Conservation (phyloP, 2,888 invertebrate species). For the Galeopsomyia nigrocyanea region DNA sequence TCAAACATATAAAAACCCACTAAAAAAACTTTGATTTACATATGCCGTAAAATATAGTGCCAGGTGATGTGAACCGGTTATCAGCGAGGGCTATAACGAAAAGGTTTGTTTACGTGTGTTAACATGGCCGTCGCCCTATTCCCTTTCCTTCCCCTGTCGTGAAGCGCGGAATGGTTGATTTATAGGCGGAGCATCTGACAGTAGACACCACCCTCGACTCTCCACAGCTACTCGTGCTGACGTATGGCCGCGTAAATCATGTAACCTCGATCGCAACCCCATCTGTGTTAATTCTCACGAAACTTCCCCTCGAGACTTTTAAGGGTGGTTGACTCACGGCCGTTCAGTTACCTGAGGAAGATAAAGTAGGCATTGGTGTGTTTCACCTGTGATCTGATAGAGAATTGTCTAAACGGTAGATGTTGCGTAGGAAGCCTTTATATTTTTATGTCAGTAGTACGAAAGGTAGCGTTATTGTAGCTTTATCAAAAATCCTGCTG, state of each 20-base stretch:
- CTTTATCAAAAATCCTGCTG: no score
- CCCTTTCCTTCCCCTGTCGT: conserved; percentile 53
- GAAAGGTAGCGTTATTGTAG: no score
- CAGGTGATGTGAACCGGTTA: conserved; percentile 45
- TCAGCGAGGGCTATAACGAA: conserved; percentile 26
- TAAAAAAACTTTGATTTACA: no score
- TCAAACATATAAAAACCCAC: no score
- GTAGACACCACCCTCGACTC: conserved; percentile 62
- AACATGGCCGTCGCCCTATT: conserved; percentile 66
- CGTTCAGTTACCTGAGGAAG: neutral
- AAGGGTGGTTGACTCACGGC: neutral
- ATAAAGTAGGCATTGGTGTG: conserved; percentile 3
- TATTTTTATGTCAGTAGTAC: neutral
- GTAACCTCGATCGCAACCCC: neutral
- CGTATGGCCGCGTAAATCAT: conserved; percentile 15
- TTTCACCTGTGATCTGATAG: neutral
- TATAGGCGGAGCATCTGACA: conserved; percentile 69
- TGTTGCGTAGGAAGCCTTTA: neutral
- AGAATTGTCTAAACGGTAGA: neutral
- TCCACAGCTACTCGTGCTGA: conserved; percentile 56
- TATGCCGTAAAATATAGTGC: conserved; percentile 19
- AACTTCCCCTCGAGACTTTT: neutral
- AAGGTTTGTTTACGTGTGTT: conserved; percentile 67
- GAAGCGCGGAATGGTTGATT: conserved; percentile 60
- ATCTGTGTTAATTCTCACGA: neutral